phyloP scores from a whole-genome alignment of 1,140 invertebrate species.

The Drosophila ercepeae region DNA sequence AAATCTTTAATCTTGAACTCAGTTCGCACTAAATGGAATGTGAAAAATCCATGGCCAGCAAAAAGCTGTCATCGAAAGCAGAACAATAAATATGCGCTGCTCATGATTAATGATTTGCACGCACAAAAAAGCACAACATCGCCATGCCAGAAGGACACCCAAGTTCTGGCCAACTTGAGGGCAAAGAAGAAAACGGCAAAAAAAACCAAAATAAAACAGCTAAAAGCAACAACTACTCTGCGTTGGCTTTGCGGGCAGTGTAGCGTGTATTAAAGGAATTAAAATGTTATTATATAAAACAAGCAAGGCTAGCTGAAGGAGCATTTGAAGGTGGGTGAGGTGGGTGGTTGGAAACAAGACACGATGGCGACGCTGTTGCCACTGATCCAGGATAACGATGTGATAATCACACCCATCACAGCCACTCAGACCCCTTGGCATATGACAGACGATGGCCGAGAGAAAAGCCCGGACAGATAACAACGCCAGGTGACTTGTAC shows the following conservation, averaged over 20 bases:
- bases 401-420: conserved; percentile 73
- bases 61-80: conserved; percentile 73
- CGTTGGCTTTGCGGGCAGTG: conserved; percentile 71
- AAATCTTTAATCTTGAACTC: conserved; percentile 13
- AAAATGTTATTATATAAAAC: conserved; percentile 80
- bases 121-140: conserved; percentile 40
- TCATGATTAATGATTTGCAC: conserved; percentile 79
- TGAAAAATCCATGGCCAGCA: conserved; percentile 52
- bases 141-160: conserved; percentile 18
- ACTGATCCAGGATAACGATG: conserved; percentile 80
- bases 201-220: conserved; percentile 27
- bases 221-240: conserved; percentile 42
- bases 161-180: conserved; percentile 45
- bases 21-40: conserved; percentile 35
- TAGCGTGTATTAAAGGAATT: conserved; percentile 81
- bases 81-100: conserved; percentile 75
- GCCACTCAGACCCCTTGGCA: conserved; percentile 29
- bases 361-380: conserved; percentile 40
- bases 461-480: conserved; percentile 2
- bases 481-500: conserved; percentile 68
- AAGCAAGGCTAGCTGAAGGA: conserved; percentile 21
- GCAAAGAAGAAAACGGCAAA: conserved; percentile 62
- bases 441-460: conserved; percentile 42
- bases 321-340: background rate
- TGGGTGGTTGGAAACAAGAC: conserved; percentile 2